These are phyloP conservation scores for Agrochola litura DNA, from an alignment of 2,888 invertebrate species.

Conservation along the genomic window DNA sequence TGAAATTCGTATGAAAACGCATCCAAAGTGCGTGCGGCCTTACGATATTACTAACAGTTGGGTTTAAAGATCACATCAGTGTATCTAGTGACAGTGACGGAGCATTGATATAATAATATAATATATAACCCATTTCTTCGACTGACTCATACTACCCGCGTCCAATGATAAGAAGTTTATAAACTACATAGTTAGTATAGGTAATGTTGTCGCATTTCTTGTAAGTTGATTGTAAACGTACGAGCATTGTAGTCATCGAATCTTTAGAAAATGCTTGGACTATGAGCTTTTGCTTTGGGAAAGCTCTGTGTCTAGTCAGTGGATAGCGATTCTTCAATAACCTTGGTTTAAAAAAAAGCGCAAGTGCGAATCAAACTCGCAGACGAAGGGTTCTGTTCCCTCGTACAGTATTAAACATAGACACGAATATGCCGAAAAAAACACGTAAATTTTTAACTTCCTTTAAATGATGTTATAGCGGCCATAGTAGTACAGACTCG, in stretches of 20 bases:
- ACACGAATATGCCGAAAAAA: no score
- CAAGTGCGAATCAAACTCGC: no score
- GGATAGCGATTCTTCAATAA: no score
- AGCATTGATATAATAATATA: slow-evolving; percentile 21
- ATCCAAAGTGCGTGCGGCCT: no score
- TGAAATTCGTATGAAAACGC: no score
- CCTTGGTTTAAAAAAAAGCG: no score
- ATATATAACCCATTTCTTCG: slow-evolving; percentile 42
- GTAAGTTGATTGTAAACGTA: neutral
- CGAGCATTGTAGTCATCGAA: neutral
- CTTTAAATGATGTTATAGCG: no score
- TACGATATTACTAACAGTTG: slow-evolving; percentile 16
- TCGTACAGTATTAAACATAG: no score
- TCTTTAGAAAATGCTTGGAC: slow-evolving; percentile 22
- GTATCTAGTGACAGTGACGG: slow-evolving; percentile 32
- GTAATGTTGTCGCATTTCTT: slow-evolving; percentile 33
- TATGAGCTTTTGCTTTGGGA: slow-evolving; percentile 23
- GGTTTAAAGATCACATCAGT: slow-evolving; percentile 55
- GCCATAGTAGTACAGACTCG: no score
- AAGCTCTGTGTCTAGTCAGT: neutral
- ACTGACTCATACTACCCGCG: slow-evolving; percentile 51
- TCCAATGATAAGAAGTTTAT: slow-evolving; percentile 36
- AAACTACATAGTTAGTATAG: neutral
- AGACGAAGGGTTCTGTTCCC: no score
- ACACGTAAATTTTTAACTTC: no score